phyloP scores from a whole-genome alignment of 2,888 invertebrate species.

The Drosophila atripex region DNA sequence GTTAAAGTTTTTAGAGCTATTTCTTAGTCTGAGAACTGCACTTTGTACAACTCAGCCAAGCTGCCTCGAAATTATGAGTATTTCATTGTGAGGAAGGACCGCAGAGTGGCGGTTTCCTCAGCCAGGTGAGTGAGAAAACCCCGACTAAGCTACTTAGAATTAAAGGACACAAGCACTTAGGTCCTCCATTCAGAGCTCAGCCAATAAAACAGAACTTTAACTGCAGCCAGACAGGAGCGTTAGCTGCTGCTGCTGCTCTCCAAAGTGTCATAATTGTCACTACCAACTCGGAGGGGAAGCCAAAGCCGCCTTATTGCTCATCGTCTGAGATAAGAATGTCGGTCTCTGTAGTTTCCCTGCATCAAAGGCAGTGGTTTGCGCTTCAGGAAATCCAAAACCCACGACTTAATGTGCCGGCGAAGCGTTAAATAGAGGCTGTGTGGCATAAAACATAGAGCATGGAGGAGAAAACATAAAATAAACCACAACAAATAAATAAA shows the following conservation, averaged over 20 bases:
- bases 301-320: slow-evolving; percentile 1
- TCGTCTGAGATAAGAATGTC: slow-evolving; percentile 19
- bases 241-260: slow-evolving; percentile 26
- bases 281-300: slow-evolving; percentile 1
- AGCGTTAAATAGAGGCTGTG: slow-evolving; percentile 9
- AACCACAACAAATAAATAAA: background rate
- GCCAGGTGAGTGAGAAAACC: slow-evolving; percentile 11
- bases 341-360: slow-evolving; percentile 13
- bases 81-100: background rate
- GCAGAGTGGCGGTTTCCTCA: slow-evolving; percentile 1
- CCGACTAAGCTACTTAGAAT: slow-evolving; percentile 64
- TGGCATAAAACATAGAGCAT: background rate
- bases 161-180: slow-evolving; percentile 59
- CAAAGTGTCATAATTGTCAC: slow-evolving; percentile 57
- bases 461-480: slow-evolving; percentile 1
- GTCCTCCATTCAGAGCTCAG: slow-evolving; percentile 47
- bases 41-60: background rate
- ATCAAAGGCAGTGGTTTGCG: slow-evolving; percentile 24
- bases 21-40: slow-evolving; percentile 4
- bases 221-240: slow-evolving; percentile 25
- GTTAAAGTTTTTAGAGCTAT: background rate
- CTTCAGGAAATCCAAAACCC: slow-evolving; percentile 38
- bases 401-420: slow-evolving; percentile 15
- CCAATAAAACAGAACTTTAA: slow-evolving; percentile 61
- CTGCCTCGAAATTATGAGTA: background rate